Base-by-base conservation (phyloP, 2,888 invertebrate genomes). In the Mellilla xanthometata region DNA sequence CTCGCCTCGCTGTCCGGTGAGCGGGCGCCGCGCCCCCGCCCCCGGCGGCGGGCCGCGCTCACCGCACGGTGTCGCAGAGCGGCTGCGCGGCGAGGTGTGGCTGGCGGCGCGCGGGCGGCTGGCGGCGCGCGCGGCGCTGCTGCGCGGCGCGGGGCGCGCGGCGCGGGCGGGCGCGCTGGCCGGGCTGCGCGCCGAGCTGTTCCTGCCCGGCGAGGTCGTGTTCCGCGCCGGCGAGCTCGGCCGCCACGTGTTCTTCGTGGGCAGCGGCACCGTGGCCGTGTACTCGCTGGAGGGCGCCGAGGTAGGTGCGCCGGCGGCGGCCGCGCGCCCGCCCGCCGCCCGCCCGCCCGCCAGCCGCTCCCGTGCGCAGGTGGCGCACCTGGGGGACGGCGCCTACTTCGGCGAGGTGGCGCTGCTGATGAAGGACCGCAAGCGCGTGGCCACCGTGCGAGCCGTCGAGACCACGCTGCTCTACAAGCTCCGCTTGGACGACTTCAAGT, bases 211-310 rank as follows among this genome's bases (percentile, higher is more conserved):
- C 45, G 93, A 93, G 63, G 72, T 91, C 12, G 91, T 94, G 29
- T 74, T 92, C 5, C 90, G 91, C 45, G 91, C 91, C 0, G 92
- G 92, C 0, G 88, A 90, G 7, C 67, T 78, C 9, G 93, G 93
- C 0, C 91, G 92, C 48, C 91, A 91, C 67, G 93, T 93, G 93
- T 93, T 91, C 68, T 93, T 93, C 59, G 79, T 93, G 15, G 88
- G 90, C 0, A 84, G 80, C 27, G 93, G 94, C 7, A 92, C 92
- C 0, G 93, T 93, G 0, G 91, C 91, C 5, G 86, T 93, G 2
- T 86, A 89, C 39, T 92, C 93, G 0, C 75, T 90, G 8, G 91
- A 91, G 8, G 93, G 93, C 12, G 89, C 89, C 57, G 93, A 93
- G 82, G 91, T 93, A 12, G 8, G 24, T 5, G n/a, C n/a, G n/a